Evolutionary conservation across 2,797 vertebrate species (phyloP).

Genomic region (Lithobates pipiens): DNA sequence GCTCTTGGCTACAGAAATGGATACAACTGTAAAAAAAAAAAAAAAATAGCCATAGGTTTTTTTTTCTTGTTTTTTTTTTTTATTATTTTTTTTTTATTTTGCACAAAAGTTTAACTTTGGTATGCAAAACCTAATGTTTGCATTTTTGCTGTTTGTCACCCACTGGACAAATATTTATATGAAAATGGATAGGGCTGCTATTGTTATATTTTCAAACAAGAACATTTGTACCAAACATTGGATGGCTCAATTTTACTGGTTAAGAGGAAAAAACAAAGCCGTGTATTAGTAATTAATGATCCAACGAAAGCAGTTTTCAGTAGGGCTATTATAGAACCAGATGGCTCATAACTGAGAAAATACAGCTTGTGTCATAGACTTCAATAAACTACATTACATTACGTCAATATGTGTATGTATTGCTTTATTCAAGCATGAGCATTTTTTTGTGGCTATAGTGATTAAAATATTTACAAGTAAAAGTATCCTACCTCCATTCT

Average conservation of each 20-base stretch:
- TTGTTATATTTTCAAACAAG: background rate
- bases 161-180: background rate
- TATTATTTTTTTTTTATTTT: too few relatives aligned
- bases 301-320: background rate
- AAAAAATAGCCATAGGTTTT: too few relatives aligned
- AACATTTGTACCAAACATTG: background rate
- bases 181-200: too few relatives aligned
- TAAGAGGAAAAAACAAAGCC: background rate
- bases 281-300: background rate
- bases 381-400: background rate
- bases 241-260: background rate
- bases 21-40: too few relatives aligned
- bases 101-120: too few relatives aligned
- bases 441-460: background rate
- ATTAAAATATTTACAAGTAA: background rate
- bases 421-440: background rate
- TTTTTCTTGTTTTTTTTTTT: too few relatives aligned
- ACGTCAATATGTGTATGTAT: background rate
- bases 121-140: too few relatives aligned
- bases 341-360: background rate
- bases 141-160: background rate
- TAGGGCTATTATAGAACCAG: background rate
- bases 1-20: too few relatives aligned
- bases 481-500: constrained; percentile 94
- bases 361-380: background rate